Evolutionary conservation across 2,113 vertebrate species (phyloP).

Genomic region (Trichechus manatus): DNA sequence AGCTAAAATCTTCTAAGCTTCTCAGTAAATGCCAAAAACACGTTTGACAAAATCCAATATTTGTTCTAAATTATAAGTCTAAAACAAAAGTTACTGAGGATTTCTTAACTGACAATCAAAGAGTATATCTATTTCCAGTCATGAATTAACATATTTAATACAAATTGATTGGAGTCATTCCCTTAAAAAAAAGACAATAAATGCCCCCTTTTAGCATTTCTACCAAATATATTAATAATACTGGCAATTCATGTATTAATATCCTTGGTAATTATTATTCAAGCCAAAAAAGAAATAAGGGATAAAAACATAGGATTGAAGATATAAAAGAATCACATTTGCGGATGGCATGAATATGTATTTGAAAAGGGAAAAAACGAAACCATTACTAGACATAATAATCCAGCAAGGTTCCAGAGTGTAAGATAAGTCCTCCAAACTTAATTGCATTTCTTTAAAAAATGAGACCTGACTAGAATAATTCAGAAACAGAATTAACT

Average conservation of each 20-base stretch:
- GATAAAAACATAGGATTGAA: background rate
- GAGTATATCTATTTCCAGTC: background rate
- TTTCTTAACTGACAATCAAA: conserved; percentile 24
- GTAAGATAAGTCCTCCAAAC: conserved; percentile 8
- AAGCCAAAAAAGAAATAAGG: background rate
- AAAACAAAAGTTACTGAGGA: conserved; percentile 30
- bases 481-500: conserved; percentile 58
- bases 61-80: conserved; percentile 28
- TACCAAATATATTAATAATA: background rate
- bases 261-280: background rate
- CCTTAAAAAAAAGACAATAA: background rate
- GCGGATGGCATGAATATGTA: background rate
- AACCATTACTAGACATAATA: conserved; percentile 18
- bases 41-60: conserved; percentile 31
- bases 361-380: conserved; percentile 26
- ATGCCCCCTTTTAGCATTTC: background rate
- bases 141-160: background rate
- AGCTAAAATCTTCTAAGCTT: conserved; percentile 13
- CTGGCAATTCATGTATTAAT: background rate
- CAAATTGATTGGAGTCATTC: background rate
- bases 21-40: conserved; percentile 24
- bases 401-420: background rate
- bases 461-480: conserved; percentile 54
- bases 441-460: conserved; percentile 68
- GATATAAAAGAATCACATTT: conserved; percentile 42